Percentiles rank a stretch among this genome's conserved stretches.
Conservation (phyloP, 2,113 vertebrate species). For the Hypomesus transpacificus region DNA sequence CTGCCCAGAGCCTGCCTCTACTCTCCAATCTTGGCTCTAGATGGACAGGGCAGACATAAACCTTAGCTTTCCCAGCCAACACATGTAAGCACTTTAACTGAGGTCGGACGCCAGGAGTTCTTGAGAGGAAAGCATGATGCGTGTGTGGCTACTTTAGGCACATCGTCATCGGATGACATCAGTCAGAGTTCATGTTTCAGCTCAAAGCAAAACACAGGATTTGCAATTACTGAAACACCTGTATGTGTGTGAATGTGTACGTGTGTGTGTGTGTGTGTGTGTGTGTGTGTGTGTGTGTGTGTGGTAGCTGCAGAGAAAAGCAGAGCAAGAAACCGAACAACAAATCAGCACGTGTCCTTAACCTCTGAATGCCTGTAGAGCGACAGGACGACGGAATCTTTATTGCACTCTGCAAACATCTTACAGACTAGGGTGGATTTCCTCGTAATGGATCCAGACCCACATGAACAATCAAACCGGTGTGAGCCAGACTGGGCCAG, state of each 20-base stretch:
- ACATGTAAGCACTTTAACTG: conserved; percentile 42
- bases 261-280: background rate
- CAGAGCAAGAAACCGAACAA: background rate
- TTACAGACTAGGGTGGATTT: too few species aligned
- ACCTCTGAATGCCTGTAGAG: too few species aligned
- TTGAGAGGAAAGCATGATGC: background rate
- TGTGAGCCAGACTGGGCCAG: too few species aligned
- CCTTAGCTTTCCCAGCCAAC: conserved; percentile 18
- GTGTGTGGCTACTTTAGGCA: conserved; percentile 15
- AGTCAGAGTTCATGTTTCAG: conserved; percentile 13
- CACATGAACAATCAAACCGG: too few species aligned
- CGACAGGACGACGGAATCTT: too few species aligned
- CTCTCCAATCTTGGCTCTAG: conserved; percentile 21
- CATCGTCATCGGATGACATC: conserved; percentile 16
- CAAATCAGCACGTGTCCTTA: background rate
- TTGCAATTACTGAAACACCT: background rate
- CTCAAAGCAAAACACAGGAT: background rate
- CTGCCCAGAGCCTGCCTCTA: conserved; percentile 21
- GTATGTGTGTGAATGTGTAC: background rate
- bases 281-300: background rate
- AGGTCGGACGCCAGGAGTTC: conserved; percentile 20
- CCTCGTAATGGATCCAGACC: too few species aligned
- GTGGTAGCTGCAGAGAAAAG: background rate
- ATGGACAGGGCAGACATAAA: conserved; percentile 14
- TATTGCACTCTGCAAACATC: too few species aligned